Evolutionary conservation across 2,888 invertebrate genomes (phyloP).

Genomic region (Scaptomyza caliginosa): DNA sequence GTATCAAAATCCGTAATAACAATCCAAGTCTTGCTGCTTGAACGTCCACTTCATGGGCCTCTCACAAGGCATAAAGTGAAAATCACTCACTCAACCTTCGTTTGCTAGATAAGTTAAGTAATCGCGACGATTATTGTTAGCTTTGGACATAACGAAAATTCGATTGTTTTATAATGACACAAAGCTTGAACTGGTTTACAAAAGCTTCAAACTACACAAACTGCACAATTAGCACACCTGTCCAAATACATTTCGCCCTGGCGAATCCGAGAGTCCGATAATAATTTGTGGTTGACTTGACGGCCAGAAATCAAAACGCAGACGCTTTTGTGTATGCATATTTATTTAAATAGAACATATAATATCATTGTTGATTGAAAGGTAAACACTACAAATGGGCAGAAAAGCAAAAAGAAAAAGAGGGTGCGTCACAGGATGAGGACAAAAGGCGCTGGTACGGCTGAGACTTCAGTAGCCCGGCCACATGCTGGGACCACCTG

Average conservation of each 20-base stretch:
- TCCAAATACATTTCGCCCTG: slow-evolving; percentile 27
- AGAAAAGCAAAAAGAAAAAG: not conserved
- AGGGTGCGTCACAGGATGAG: slow-evolving; percentile 9
- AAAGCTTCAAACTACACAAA: not conserved
- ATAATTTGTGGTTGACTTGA: slow-evolving; percentile 61
- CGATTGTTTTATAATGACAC: slow-evolving; percentile 80
- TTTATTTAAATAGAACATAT: slow-evolving; percentile 46
- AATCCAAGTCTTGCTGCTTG: slow-evolving; percentile 21
- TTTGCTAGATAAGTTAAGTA: slow-evolving; percentile 70
- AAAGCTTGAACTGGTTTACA: slow-evolving; percentile 11
- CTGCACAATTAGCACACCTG: slow-evolving; percentile 56
- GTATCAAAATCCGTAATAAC: slow-evolving; percentile 7
- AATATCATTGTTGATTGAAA: slow-evolving; percentile 70
- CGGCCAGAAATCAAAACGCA: slow-evolving; percentile 41
- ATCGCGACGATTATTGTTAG: slow-evolving; percentile 71
- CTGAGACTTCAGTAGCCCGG: slow-evolving; percentile 37
- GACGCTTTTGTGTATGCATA: slow-evolving; percentile 19
- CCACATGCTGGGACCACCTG: slow-evolving; percentile 79
- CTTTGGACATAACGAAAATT: slow-evolving; percentile 71
- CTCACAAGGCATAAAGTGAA: slow-evolving; percentile 19
- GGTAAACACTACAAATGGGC: slow-evolving; percentile 62
- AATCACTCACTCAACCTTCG: slow-evolving; percentile 29
- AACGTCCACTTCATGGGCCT: slow-evolving; percentile 33
- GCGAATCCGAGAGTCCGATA: not conserved
- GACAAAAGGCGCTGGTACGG: slow-evolving; percentile 45